phyloP scores from a whole-genome alignment of 2,888 invertebrate genomes.

The Leptothorax acervorum region DNA sequence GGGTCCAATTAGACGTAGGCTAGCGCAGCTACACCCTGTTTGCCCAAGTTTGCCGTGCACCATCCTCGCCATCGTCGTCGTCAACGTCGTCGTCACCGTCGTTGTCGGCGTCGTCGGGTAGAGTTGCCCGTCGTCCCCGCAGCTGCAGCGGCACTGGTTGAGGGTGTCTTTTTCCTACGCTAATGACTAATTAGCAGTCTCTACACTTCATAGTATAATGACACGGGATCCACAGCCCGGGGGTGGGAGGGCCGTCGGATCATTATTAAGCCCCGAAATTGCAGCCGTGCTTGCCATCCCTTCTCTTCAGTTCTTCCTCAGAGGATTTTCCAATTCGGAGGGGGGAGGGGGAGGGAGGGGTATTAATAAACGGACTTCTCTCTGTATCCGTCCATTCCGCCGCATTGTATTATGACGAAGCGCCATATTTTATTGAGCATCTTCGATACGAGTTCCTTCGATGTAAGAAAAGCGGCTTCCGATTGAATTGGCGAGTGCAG shows the following conservation, averaged over 20 bases:
- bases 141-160: slow-evolving; percentile 69
- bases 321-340: slow-evolving; percentile 1
- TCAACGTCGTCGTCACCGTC: slow-evolving; percentile 25
- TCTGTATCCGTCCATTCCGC: slow-evolving; percentile 38
- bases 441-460: slow-evolving; percentile 33
- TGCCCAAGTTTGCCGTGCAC: slow-evolving; percentile 83
- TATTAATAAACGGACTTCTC: slow-evolving; percentile 30
- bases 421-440: slow-evolving; percentile 49
- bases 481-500: slow-evolving; percentile 46
- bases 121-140: slow-evolving; percentile 73
- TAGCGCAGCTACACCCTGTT: slow-evolving; percentile 84
- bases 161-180: slow-evolving; percentile 85
- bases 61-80: slow-evolving; percentile 66
- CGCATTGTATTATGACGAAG: not conserved
- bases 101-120: slow-evolving; percentile 60
- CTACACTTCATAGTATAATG: slow-evolving; percentile 83
- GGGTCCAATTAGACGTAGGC: slow-evolving; percentile 85
- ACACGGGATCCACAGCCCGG: slow-evolving; percentile 76
- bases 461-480: slow-evolving; percentile 26
- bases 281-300: slow-evolving; percentile 64
- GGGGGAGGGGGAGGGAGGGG: not conserved
- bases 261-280: slow-evolving; percentile 82
- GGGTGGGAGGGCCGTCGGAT: slow-evolving; percentile 64
- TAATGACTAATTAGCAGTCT: slow-evolving; percentile 86
- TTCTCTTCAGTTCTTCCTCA: not conserved